These are phyloP conservation scores for Ctenochaetus hawaiiensis DNA, from an alignment of 2,797 vertebrate genomes.

Conservation along the genomic window DNA sequence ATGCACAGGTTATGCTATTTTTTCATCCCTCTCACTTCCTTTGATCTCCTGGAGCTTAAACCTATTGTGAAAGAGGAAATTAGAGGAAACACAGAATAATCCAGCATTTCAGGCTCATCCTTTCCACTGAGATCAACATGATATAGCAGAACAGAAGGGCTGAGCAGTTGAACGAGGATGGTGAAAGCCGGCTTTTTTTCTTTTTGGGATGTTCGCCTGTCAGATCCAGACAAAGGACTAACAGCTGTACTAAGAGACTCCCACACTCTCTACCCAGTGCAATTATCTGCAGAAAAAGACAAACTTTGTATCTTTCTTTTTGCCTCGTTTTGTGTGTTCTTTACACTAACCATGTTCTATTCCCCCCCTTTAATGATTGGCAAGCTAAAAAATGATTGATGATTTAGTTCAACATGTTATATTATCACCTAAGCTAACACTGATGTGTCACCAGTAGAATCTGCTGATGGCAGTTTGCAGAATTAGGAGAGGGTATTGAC, in stretches of 20 bases:
- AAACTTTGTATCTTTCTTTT: neutral
- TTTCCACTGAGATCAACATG: slow-evolving; percentile 52
- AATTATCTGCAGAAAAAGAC: slow-evolving; percentile 32
- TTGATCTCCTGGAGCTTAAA: slow-evolving; percentile 56
- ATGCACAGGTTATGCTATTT: slow-evolving; percentile 24
- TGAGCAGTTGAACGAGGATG: slow-evolving; percentile 33
- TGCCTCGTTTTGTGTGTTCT: slow-evolving; percentile 2
- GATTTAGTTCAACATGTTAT: neutral
- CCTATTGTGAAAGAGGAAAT: slow-evolving; percentile 45
- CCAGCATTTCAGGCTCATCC: slow-evolving; percentile 47
- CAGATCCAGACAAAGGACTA: slow-evolving; percentile 50
- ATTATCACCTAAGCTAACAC: neutral
- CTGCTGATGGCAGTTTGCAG: neutral
- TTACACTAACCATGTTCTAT: neutral
- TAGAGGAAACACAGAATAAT: slow-evolving; percentile 56
- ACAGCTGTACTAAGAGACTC: slow-evolving; percentile 32
- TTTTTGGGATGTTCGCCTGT: slow-evolving; percentile 33
- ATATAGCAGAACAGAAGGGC: slow-evolving; percentile 42
- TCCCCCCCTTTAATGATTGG: neutral
- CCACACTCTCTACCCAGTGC: neutral
- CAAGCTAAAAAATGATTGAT: neutral
- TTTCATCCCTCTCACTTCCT: slow-evolving; percentile 1
- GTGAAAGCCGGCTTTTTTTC: slow-evolving; percentile 36
- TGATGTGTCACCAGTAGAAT: neutral
- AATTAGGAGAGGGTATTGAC: neutral